Evolutionary conservation across 2,113 vertebrate species (phyloP).

Genomic region (Natator depressus): DNA sequence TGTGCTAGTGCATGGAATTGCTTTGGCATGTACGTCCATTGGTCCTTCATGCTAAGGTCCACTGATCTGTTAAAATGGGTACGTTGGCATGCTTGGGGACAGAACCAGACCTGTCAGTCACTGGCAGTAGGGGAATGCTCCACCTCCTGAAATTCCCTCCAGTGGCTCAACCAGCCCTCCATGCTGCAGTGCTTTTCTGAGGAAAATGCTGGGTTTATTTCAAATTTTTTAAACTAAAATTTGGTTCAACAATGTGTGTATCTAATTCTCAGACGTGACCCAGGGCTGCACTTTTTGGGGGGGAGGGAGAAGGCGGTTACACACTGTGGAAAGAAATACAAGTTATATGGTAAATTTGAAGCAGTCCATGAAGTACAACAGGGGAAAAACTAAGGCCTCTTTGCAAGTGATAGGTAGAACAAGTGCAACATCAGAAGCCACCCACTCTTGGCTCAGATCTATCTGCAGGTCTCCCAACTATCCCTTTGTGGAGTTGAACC

Average conservation of each 20-base stretch:
- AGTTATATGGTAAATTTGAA: neutral
- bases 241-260: neutral
- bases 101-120: accelerated
- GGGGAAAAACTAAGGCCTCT: neutral
- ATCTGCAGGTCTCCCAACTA: accelerated
- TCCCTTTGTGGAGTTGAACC: neutral
- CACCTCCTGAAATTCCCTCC: neutral
- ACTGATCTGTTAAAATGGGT: accelerated
- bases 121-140: accelerated
- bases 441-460: neutral
- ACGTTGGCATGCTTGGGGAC: neutral
- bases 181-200: neutral
- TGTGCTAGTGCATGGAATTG: neutral
- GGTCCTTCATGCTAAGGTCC: neutral
- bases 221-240: neutral
- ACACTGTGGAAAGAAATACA: neutral
- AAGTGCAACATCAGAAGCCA: accelerated
- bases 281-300: neutral
- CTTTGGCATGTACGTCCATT: too few relatives aligned
- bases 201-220: neutral
- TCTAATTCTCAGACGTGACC: neutral
- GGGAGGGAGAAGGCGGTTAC: neutral
- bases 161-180: neutral
- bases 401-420: neutral
- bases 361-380: neutral